Conservation (phyloP, 2,888 invertebrate genomes). For the Thecocarcelia acutangulata region DNA sequence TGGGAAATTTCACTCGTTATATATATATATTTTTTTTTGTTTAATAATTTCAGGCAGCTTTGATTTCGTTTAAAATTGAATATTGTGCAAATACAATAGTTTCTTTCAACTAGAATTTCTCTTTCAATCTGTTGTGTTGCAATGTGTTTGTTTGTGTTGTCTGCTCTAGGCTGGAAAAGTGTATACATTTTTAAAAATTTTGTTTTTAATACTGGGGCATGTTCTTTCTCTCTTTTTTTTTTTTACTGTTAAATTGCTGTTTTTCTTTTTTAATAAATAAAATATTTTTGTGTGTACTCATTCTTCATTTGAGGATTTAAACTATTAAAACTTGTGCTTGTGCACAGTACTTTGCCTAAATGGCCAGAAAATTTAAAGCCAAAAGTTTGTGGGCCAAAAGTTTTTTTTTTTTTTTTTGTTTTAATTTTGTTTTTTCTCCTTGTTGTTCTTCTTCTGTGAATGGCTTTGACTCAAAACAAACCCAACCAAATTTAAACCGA, state of each 20-base stretch:
- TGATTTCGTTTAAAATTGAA: no score
- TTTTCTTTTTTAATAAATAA: constrained; percentile 39
- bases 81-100: no score
- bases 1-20: neutral
- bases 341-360: constrained; percentile 64
- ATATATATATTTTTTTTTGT: no score
- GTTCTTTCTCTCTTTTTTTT: no score
- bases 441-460: constrained; percentile 34
- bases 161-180: constrained; percentile 18
- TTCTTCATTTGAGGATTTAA: constrained; percentile 66
- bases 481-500: constrained; percentile 39
- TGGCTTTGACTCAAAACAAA: constrained; percentile 57
- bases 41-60: no score
- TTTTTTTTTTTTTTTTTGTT: no score
- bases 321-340: constrained; percentile 66
- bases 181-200: constrained; percentile 25
- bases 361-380: constrained; percentile 68
- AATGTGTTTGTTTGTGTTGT: neutral
- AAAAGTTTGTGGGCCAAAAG: constrained; percentile 63
- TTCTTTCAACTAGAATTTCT: no score
- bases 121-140: neutral
- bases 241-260: constrained; percentile 21
- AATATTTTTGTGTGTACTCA: constrained; percentile 25
- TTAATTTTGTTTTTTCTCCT: neutral
- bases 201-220: constrained; percentile 33